Conservation (phyloP, 2,797 vertebrate genomes). For the Syncerus caffer region DNA sequence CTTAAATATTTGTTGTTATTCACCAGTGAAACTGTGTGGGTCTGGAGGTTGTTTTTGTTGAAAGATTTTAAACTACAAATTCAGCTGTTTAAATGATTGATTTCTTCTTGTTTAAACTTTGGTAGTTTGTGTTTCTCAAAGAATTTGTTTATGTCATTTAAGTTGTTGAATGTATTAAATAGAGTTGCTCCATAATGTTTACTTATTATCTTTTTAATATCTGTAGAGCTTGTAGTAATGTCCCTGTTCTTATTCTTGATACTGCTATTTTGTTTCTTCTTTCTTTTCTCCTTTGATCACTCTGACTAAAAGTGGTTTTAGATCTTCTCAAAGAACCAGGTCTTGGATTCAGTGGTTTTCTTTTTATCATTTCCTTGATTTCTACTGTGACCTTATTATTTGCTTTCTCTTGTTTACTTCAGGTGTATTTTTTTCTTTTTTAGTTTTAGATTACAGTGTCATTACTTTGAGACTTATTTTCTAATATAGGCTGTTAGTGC, state of each 20-base stretch:
- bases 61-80: neutral
- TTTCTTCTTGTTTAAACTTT: neutral
- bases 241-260: neutral
- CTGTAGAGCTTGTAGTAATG: neutral
- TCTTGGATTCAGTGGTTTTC: neutral
- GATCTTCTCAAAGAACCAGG: neutral
- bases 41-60: neutral
- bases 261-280: neutral
- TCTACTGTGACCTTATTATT: neutral
- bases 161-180: neutral
- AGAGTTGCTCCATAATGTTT: neutral
- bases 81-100: neutral
- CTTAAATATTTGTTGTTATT: neutral
- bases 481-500: neutral
- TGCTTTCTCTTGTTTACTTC: neutral
- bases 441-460: neutral
- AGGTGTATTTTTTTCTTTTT: neutral
- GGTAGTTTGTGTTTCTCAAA: neutral
- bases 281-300: neutral
- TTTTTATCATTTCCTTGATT: neutral
- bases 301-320: neutral
- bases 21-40: neutral
- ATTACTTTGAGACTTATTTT: neutral
- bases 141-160: neutral
- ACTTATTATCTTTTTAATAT: neutral